Evolutionary conservation across 2,113 vertebrate genomes (phyloP), one percentile per base, ranked within the genome.

Genomic region (Lepus europaeus): DNA sequence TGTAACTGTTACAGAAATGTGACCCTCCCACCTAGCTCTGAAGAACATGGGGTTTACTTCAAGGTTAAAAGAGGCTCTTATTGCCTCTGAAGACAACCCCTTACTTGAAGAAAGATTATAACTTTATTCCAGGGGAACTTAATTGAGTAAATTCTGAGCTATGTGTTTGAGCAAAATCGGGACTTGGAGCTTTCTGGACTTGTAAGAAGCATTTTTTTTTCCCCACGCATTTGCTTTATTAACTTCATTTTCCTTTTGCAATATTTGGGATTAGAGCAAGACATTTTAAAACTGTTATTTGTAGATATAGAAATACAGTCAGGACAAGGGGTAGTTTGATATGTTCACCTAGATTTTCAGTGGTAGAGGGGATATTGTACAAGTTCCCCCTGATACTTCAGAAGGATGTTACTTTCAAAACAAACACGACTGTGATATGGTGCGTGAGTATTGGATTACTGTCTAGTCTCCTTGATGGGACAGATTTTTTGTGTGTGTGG

Each of bases 251-350:
- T 80, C 81, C 45, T 81, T 90, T 92, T 90, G 25, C 25, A 51
- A 59, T 93, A 87, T 61, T 74, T 96, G 81, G 83, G 45, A 20
- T 56, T 59, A 85, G 49, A 92, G 10, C 19, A 82, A 97, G 68
- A 63, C 31, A 59, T 85, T 73, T 59, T 29, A 22, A 72, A 56
- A 31, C 31, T 19, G 61, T 88, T 91, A 77, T 73, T 89, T 92
- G 23, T 59, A 92, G 53, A 72, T 88, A 74, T 6, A 17, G 33
- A 90, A 90, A 85, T 69, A 78, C 16, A 63, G 4, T 72, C 72
- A 84, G 85, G 31, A 74, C 17, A 29, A 31, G n/a, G 23, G 10
- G 76, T 89, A 68, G 33, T 63, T 96, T 94, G 94, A 27, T 76
- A 91, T 95, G 74, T 73, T 74, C 79, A 33, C 61, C 59, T 94